phyloP scores from a whole-genome alignment of 2,888 invertebrate genomes.

The Nomada goodeniana region DNA sequence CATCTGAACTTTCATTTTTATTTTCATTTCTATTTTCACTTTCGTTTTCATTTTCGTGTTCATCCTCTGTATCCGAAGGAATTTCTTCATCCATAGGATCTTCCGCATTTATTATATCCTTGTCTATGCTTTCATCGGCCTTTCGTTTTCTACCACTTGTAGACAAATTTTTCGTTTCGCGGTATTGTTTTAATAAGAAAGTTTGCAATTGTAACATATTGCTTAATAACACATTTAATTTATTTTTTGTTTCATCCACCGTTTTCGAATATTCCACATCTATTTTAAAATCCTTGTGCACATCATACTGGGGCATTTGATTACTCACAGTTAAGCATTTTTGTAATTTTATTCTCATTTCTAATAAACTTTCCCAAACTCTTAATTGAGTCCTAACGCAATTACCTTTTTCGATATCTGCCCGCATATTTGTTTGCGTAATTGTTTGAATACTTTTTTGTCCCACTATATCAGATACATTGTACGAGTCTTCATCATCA shows the following conservation, averaged over 20 bases:
- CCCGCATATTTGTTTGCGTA: conserved; percentile 85
- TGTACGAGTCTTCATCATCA: conserved; percentile 75
- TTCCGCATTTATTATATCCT: conserved; percentile 84
- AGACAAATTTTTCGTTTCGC: conserved; percentile 88
- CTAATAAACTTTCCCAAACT: conserved; percentile 94
- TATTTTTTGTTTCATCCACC: conserved; percentile 85
- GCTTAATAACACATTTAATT: conserved; percentile 87
- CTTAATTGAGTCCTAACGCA: conserved; percentile 90
- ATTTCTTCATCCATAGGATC: conserved; percentile 86
- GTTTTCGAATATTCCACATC: conserved; percentile 86
- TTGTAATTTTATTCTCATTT: conserved; percentile 94
- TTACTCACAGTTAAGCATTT: conserved; percentile 91
- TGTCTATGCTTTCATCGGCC: conserved; percentile 73
- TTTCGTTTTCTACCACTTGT: conserved; percentile 74
- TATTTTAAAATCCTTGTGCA: conserved; percentile 85
- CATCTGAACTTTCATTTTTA: conserved; percentile 86
- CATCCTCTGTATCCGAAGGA: conserved; percentile 87
- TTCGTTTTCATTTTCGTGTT: conserved; percentile 85
- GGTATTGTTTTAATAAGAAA: conserved; percentile 87
- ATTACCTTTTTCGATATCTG: conserved; percentile 88
- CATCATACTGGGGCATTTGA: conserved; percentile 90
- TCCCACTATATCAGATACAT: conserved; percentile 81
- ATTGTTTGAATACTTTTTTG: conserved; percentile 83
- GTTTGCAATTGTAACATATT: conserved; percentile 88
- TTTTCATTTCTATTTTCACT: conserved; percentile 85